A percentile compares a stretch with the other conserved stretches of the same genome.
Conservation (phyloP, 2,113 vertebrate genomes). For the Pangasianodon gigas region DNA sequence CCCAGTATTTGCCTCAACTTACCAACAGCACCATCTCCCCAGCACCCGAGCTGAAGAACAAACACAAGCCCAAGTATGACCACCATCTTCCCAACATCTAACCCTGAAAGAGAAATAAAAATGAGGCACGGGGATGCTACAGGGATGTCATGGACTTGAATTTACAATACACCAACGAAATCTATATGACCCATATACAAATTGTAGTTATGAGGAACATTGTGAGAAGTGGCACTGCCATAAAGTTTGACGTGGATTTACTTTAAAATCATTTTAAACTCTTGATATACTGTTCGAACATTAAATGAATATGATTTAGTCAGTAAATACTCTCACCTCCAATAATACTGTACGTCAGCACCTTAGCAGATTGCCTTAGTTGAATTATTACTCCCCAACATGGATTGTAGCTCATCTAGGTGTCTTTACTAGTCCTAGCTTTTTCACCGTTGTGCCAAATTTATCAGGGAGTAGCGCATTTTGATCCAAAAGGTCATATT, state of each 20-base stretch:
- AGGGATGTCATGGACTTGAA: neutral
- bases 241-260: neutral
- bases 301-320: neutral
- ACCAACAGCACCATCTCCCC: conserved; percentile 77
- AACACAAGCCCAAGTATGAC: conserved; percentile 73
- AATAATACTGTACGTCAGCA: neutral
- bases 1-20: conserved; percentile 77
- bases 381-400: neutral
- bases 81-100: conserved; percentile 79
- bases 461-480: neutral
- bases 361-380: neutral
- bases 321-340: neutral
- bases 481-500: neutral
- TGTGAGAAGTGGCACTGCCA: neutral
- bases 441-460: conserved; percentile 17
- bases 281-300: neutral
- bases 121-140: neutral
- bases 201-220: neutral
- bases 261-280: neutral
- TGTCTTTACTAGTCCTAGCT: neutral
- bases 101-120: conserved; percentile 13
- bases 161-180: neutral
- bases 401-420: neutral
- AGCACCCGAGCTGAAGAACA: conserved; percentile 76
- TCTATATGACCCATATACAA: neutral